These are phyloP conservation scores for Kryptolebias marmoratus DNA, from an alignment of 2,113 vertebrate species.

Conservation along the genomic window DNA sequence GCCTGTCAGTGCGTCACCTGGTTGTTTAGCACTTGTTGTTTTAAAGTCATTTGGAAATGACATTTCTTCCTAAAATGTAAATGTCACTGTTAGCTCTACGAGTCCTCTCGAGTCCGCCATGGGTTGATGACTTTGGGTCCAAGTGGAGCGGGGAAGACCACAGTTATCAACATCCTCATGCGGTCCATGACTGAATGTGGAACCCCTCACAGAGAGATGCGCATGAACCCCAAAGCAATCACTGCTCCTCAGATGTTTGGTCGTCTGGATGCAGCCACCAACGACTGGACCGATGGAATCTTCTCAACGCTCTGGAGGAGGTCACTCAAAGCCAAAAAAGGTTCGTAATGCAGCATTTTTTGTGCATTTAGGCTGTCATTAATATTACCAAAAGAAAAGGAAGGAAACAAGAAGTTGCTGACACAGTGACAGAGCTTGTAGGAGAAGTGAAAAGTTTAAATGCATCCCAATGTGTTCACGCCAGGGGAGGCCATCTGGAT, in stretches of 20 bases:
- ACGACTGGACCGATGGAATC: slow-evolving; percentile 93
- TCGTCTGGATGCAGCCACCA: slow-evolving; percentile 87
- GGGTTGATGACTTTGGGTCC: slow-evolving; percentile 91
- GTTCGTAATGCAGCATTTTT: slow-evolving; percentile 55
- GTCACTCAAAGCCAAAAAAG: slow-evolving; percentile 89
- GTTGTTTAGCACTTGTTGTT: not conserved
- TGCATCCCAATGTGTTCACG: slow-evolving; percentile 8
- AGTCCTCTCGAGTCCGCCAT: slow-evolving; percentile 86
- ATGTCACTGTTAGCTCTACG: slow-evolving; percentile 81
- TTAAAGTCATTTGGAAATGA: not conserved
- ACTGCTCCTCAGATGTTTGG: slow-evolving; percentile 93
- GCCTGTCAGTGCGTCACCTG: not conserved
- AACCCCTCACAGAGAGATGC: slow-evolving; percentile 88
- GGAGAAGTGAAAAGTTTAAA: not conserved
- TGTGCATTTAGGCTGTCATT: too few relatives aligned
- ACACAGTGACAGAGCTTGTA: not conserved
- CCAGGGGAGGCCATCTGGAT: slow-evolving; percentile 91
- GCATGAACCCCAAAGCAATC: slow-evolving; percentile 94
- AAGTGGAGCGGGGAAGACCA: slow-evolving; percentile 89
- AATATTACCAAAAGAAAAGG: too few relatives aligned
- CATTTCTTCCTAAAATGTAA: slow-evolving; percentile 51
- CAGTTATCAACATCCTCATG: slow-evolving; percentile 87
- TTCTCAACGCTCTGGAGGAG: slow-evolving; percentile 92
- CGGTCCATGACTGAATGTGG: slow-evolving; percentile 88
- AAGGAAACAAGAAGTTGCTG: not conserved